Conservation (phyloP, 2,888 invertebrate species). For the Deilephila porcellus region DNA sequence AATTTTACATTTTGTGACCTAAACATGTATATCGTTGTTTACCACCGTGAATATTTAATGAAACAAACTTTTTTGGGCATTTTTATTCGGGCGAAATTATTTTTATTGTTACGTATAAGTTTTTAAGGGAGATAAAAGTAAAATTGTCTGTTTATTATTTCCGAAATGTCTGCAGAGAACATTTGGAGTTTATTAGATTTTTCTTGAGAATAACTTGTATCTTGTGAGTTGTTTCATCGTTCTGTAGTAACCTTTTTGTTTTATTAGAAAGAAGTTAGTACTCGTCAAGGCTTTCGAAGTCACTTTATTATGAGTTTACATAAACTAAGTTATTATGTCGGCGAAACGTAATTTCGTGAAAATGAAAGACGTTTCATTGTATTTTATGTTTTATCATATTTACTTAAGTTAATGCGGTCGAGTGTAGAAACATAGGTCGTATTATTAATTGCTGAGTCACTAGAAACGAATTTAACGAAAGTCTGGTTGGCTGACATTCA, state of each 20-base stretch:
- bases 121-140: slow-evolving; percentile 10
- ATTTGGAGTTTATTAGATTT: background rate
- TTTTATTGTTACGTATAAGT: slow-evolving; percentile 16
- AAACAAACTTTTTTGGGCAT: slow-evolving; percentile 7
- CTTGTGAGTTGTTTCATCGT: background rate
- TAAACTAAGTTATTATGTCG: too few relatives aligned
- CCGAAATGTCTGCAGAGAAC: slow-evolving; percentile 7
- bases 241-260: slow-evolving; percentile 1
- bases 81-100: slow-evolving; percentile 16
- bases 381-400: too few relatives aligned
- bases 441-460: background rate
- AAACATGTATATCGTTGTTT: slow-evolving; percentile 42
- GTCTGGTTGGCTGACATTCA: too few relatives aligned
- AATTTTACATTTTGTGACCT: slow-evolving; percentile 51
- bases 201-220: background rate
- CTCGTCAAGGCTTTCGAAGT: background rate
- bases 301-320: too few relatives aligned
- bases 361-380: too few relatives aligned
- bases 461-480: too few relatives aligned
- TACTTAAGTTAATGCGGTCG: too few relatives aligned
- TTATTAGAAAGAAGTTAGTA: background rate
- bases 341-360: too few relatives aligned
- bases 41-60: slow-evolving; percentile 43
- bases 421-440: background rate
- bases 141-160: slow-evolving; percentile 23